Evolutionary conservation across 2,888 invertebrate genomes (phyloP).

Genomic region (Brachylomia viminalis): DNA sequence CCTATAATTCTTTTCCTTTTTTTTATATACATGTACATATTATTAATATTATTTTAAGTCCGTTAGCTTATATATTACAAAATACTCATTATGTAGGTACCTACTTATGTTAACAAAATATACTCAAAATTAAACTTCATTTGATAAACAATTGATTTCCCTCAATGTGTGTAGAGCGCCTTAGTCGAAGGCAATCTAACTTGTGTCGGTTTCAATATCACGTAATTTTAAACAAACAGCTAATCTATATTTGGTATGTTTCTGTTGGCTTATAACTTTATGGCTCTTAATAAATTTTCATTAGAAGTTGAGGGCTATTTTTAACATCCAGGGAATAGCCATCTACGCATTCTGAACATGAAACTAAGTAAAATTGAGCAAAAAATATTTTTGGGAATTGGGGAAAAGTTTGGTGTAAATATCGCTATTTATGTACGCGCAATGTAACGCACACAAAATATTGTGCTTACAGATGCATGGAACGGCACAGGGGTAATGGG

Average conservation of each 20-base stretch:
- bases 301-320: neutral
- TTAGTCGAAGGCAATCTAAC: constrained; percentile 35
- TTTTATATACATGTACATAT: too few relatives aligned
- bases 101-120: too few relatives aligned
- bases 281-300: neutral
- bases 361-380: neutral
- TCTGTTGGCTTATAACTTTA: neutral
- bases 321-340: neutral
- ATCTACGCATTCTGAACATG: neutral
- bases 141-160: neutral
- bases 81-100: too few relatives aligned
- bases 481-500: too few relatives aligned
- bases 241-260: neutral
- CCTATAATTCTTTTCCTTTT: too few relatives aligned
- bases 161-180: neutral
- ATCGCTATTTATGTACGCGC: too few relatives aligned
- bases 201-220: constrained; percentile 24
- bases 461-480: too few relatives aligned
- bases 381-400: neutral
- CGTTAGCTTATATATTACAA: too few relatives aligned
- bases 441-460: too few relatives aligned
- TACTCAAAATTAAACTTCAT: too few relatives aligned
- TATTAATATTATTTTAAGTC: too few relatives aligned
- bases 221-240: constrained; percentile 2
- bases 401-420: neutral